phyloP scores from a whole-genome alignment of 2,888 invertebrate species.

The Eupithecia tripunctaria region DNA sequence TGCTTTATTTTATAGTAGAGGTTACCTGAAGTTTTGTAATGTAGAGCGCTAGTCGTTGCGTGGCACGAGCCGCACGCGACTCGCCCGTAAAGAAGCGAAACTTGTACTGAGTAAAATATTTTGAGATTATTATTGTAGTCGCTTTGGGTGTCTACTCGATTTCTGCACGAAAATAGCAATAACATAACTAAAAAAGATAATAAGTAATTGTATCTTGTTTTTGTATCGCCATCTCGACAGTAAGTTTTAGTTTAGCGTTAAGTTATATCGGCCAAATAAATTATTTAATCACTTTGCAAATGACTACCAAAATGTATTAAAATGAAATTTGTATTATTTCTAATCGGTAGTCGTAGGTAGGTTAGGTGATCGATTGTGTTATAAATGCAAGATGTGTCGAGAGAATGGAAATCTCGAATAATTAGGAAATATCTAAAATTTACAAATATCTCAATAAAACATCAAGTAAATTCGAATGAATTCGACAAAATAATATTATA shows the following conservation, averaged over 20 bases:
- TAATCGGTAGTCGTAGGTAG: slow-evolving; percentile 48
- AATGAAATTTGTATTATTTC: slow-evolving; percentile 51
- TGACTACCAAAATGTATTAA: slow-evolving; percentile 67
- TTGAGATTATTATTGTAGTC: not conserved
- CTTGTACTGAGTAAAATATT: not conserved
- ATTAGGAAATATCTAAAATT: not conserved
- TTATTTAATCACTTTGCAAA: slow-evolving; percentile 51
- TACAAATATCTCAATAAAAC: not conserved
- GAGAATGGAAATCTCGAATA: not conserved
- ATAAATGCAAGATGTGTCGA: slow-evolving; percentile 12
- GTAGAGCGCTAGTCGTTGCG: not conserved
- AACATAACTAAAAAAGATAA: not conserved
- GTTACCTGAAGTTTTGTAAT: not conserved
- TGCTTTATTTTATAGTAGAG: not conserved
- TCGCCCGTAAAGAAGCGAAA: not conserved
- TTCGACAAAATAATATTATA: slow-evolving; percentile 9
- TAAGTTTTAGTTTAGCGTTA: slow-evolving; percentile 49
- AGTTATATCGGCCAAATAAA: slow-evolving; percentile 66
- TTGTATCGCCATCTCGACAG: slow-evolving; percentile 23
- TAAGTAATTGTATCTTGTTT: slow-evolving; percentile 24
- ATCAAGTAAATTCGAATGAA: not conserved
- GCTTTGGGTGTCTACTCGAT: not conserved
- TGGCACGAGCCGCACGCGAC: not conserved
- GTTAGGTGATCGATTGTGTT: slow-evolving; percentile 43
- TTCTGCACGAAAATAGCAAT: slow-evolving; percentile 5